These are phyloP conservation scores for Picus viridis DNA, from an alignment of 2,797 vertebrate species.

Conservation along the genomic window DNA sequence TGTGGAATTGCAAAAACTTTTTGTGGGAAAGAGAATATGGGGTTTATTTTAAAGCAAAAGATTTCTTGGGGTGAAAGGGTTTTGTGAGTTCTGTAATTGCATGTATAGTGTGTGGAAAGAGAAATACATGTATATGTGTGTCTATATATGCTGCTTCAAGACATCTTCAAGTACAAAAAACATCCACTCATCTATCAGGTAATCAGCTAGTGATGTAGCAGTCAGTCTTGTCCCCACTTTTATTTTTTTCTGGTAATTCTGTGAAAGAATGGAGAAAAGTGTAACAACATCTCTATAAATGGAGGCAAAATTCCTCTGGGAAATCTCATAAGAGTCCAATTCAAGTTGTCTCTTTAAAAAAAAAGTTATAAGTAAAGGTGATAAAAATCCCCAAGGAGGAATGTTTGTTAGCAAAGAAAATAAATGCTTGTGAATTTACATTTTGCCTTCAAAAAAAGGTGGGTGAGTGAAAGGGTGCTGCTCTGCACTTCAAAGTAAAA, in stretches of 20 bases:
- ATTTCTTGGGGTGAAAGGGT: background rate
- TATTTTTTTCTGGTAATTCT: background rate
- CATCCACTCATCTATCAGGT: conserved; percentile 23
- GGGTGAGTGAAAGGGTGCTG: conserved; percentile 63
- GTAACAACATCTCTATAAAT: conserved; percentile 47
- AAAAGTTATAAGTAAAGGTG: conserved; percentile 61
- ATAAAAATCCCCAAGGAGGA: conserved; percentile 63
- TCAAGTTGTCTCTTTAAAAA: conserved; percentile 68
- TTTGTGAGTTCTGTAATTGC: background rate
- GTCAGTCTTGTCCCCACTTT: background rate
- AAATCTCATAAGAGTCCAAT: conserved; percentile 67
- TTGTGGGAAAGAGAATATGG: background rate
- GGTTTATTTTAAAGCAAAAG: conserved; percentile 18
- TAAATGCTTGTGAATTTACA: conserved; percentile 78
- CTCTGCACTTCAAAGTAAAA: conserved; percentile 76
- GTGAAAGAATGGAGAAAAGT: conserved; percentile 24
- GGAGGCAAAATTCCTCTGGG: conserved; percentile 56
- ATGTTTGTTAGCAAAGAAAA: conserved; percentile 78
- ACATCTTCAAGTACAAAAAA: conserved; percentile 37
- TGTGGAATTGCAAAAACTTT: conserved; percentile 60
- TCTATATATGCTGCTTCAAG: background rate
- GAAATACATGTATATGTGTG: background rate
- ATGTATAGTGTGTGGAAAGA: accelerated
- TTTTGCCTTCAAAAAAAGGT: conserved; percentile 74
- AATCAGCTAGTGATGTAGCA: background rate